phyloP scores from a whole-genome alignment of 2,888 invertebrate species.

The Scotopteryx bipunctaria region DNA sequence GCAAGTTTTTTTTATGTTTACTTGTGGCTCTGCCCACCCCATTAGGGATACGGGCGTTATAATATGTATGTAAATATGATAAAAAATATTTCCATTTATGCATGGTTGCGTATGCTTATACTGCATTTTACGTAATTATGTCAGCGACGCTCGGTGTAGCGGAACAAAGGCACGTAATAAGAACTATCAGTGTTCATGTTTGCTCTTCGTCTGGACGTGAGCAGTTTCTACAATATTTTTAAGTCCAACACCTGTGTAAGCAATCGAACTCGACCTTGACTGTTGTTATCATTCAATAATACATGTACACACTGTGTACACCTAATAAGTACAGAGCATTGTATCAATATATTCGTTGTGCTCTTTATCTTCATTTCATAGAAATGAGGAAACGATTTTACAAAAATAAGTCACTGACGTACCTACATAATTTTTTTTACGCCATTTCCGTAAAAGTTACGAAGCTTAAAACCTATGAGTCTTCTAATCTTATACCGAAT shows the following conservation, averaged over 20 bases:
- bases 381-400: too few species aligned
- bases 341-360: constrained; percentile 1
- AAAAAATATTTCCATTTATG: constrained; percentile 17
- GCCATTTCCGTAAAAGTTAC: neutral
- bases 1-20: too few species aligned
- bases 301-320: constrained; percentile 16
- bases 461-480: neutral
- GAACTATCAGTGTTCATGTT: constrained; percentile 30
- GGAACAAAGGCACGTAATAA: constrained; percentile 35
- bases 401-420: too few species aligned
- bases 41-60: too few species aligned
- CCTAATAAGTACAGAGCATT: constrained; percentile 13
- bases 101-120: constrained; percentile 22
- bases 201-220: constrained; percentile 36
- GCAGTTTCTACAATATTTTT: constrained; percentile 34
- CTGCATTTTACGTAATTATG: constrained; percentile 28
- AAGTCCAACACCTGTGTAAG: constrained; percentile 53
- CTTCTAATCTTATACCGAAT: neutral
- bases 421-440: too few species aligned
- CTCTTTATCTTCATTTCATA: too few species aligned
- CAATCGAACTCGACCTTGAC: constrained; percentile 52
- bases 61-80: too few species aligned
- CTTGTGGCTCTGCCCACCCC: too few species aligned
- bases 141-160: constrained; percentile 17
- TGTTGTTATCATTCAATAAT: constrained; percentile 37